phyloP scores from a whole-genome alignment of 2,797 vertebrate genomes.

The Falco columbarius region DNA sequence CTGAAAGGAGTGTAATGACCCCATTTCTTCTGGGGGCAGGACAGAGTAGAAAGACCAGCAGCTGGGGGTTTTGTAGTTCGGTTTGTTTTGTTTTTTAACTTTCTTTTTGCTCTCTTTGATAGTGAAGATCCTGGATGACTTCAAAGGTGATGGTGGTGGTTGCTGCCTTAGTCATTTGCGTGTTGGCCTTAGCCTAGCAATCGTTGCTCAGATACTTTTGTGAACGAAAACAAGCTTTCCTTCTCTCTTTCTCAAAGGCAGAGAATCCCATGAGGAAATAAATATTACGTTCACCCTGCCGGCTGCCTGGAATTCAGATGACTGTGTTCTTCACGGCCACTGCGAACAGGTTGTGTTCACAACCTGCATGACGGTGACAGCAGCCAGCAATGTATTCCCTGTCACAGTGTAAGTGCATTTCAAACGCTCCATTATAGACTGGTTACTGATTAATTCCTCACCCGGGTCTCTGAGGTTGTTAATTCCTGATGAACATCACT shows the following conservation, averaged over 20 bases:
- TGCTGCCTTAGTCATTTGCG: background rate
- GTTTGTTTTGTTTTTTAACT: background rate
- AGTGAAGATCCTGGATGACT: background rate
- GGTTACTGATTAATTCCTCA: background rate
- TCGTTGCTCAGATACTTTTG: slow-evolving; percentile 16
- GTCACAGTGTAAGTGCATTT: slow-evolving; percentile 92
- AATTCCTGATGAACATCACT: background rate
- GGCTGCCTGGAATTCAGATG: slow-evolving; percentile 93
- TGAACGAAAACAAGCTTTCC: background rate
- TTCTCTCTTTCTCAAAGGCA: slow-evolving; percentile 79
- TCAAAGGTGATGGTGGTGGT: background rate
- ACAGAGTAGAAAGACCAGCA: background rate
- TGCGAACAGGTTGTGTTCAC: slow-evolving; percentile 97
- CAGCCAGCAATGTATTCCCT: slow-evolving; percentile 89
- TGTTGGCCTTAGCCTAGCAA: background rate
- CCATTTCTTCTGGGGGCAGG: background rate
- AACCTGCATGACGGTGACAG: slow-evolving; percentile 95
- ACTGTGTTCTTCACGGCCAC: slow-evolving; percentile 93
- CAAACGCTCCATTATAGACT: background rate
- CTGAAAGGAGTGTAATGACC: background rate
- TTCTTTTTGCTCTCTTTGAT: background rate
- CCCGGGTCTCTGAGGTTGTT: background rate
- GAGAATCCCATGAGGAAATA: slow-evolving; percentile 95
- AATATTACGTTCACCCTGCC: slow-evolving; percentile 97
- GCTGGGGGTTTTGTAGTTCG: background rate